Conservation (phyloP, 2,888 invertebrate genomes). For the Molorchus minor region DNA sequence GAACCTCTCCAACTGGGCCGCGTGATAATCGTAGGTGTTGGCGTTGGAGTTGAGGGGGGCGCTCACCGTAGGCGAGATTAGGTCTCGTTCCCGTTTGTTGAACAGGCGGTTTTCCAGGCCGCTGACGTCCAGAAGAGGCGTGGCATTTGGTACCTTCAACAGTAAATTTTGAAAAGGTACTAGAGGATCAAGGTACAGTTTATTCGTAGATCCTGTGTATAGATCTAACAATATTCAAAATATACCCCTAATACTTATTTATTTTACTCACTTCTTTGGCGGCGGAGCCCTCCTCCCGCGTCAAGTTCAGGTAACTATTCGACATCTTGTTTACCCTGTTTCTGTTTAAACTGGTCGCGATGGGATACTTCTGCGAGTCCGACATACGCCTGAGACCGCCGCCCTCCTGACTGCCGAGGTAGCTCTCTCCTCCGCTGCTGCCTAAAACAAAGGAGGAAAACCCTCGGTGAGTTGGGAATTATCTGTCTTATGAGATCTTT, state of each 20-base stretch:
- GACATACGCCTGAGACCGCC: constrained; percentile 65
- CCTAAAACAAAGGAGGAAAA: constrained; percentile 47
- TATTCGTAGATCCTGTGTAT: too few species aligned
- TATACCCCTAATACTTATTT: too few species aligned
- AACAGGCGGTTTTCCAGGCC: constrained; percentile 63
- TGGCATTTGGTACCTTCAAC: constrained; percentile 61
- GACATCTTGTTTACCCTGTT: constrained; percentile 67
- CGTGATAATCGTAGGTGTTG: constrained; percentile 77
- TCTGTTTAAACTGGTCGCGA: constrained; percentile 49
- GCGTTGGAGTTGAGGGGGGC: constrained; percentile 45
- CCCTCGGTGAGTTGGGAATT: constrained; percentile 1
- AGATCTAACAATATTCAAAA: too few species aligned
- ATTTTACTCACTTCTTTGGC: constrained; percentile 36
- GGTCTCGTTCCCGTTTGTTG: constrained; percentile 41
- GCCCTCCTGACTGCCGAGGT: constrained; percentile 62
- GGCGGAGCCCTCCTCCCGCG: constrained; percentile 69
- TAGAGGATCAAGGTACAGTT: too few species aligned
- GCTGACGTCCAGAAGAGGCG: constrained; percentile 71
- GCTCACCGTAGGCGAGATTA: constrained; percentile 37
- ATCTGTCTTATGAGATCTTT: constrained; percentile 2
- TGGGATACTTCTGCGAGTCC: constrained; percentile 59
- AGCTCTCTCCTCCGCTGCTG: constrained; percentile 76
- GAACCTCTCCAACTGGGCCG: constrained; percentile 81
- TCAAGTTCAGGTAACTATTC: constrained; percentile 76
- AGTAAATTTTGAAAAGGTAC: too few species aligned